A percentile compares a stretch with the other conserved stretches of the same genome.
These are phyloP conservation scores for Cosmia trapezina DNA, from an alignment of 2,888 invertebrate genomes.

Conservation along the genomic window DNA sequence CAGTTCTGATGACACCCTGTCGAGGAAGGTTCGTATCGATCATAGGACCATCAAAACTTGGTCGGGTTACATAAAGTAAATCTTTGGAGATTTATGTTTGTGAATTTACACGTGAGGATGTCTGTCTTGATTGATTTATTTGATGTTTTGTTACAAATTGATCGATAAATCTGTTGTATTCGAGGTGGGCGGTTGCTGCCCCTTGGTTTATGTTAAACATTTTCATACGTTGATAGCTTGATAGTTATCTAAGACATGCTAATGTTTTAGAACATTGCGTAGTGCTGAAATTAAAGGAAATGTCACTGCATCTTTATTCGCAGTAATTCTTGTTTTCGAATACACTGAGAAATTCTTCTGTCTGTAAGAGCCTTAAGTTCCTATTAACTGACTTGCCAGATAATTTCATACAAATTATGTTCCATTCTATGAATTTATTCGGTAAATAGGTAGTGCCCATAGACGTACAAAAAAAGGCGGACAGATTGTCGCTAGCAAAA, in stretches of 20 bases:
- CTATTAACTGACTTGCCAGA: too few species aligned
- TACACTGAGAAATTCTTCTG: neutral
- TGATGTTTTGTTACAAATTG: slow-evolving; percentile 81
- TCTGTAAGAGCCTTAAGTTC: too few species aligned
- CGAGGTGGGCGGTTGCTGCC: slow-evolving; percentile 79
- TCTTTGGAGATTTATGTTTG: slow-evolving; percentile 82
- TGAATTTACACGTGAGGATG: slow-evolving; percentile 85
- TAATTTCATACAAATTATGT: too few species aligned
- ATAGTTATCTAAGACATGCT: slow-evolving; percentile 63
- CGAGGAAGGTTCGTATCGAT: slow-evolving; percentile 63
- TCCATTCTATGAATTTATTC: too few species aligned
- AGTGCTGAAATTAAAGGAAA: slow-evolving; percentile 27
- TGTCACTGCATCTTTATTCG: slow-evolving; percentile 8
- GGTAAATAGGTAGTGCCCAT: too few species aligned
- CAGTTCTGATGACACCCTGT: slow-evolving; percentile 80
- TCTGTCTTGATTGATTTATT: slow-evolving; percentile 86
- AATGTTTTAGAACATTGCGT: slow-evolving; percentile 41
- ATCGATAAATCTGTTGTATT: slow-evolving; percentile 76
- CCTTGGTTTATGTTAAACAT: slow-evolving; percentile 61
- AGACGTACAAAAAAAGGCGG: too few species aligned
- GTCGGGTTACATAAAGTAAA: slow-evolving; percentile 84
- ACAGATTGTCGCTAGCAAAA: too few species aligned
- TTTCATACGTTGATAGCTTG: slow-evolving; percentile 71
- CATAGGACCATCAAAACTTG: slow-evolving; percentile 73
- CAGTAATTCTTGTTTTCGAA: slow-evolving; percentile 11